Conservation (phyloP, 2,888 invertebrate species). For the Callyntrura sp. region DNA sequence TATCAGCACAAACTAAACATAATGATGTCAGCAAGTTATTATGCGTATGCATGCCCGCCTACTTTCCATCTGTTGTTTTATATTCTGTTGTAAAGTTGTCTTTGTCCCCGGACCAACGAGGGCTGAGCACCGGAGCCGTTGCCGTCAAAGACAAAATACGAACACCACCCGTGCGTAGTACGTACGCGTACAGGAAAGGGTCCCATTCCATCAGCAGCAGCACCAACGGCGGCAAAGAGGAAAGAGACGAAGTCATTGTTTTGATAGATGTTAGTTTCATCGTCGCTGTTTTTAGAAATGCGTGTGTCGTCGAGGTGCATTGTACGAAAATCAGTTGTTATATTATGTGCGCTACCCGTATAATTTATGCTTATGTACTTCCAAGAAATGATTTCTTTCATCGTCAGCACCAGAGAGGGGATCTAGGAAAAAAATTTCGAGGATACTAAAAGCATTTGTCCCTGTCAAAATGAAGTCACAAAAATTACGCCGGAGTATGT, state of each 20-base stretch:
- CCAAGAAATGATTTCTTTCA: conserved; percentile 48
- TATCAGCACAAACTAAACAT: conserved; percentile 52
- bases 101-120: conserved; percentile 17
- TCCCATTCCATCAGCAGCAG: conserved; percentile 52
- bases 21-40: conserved; percentile 75
- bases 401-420: conserved; percentile 22
- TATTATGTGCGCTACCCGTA: neutral
- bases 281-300: conserved; percentile 15
- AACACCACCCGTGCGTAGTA: neutral
- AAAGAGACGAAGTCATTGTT: conserved; percentile 70
- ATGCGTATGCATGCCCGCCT: conserved; percentile 58
- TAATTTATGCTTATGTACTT: conserved; percentile 60
- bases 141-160: neutral
- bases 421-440: conserved; percentile 42
- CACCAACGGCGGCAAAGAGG: conserved; percentile 2
- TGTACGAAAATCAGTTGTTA: neutral
- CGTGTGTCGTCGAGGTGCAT: neutral
- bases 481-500: conserved; percentile 64
- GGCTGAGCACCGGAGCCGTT: neutral
- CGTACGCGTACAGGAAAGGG: conserved; percentile 28
- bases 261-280: conserved; percentile 67
- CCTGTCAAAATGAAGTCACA: conserved; percentile 71
- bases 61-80: conserved; percentile 58
- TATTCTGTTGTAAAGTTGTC: conserved; percentile 3
- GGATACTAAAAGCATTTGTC: conserved; percentile 74